phyloP scores from a whole-genome alignment of 2,113 vertebrate species.

The Meles meles region DNA sequence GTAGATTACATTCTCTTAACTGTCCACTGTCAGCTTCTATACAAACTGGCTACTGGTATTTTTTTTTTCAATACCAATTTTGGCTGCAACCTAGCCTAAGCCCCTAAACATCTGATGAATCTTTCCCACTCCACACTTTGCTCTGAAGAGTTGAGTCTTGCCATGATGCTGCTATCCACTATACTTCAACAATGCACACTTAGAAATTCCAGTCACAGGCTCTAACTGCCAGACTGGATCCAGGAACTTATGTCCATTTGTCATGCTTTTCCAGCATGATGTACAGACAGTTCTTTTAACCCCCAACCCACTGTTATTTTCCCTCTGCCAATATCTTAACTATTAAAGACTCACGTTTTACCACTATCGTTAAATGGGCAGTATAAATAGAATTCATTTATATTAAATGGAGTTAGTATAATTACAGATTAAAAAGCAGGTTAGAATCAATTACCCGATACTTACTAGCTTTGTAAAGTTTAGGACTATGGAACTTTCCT shows the following conservation, averaged over 20 bases:
- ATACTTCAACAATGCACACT: neutral
- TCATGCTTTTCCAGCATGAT: neutral
- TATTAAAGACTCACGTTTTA: neutral
- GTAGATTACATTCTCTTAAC: neutral
- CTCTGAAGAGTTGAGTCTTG: neutral
- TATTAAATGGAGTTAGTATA: neutral
- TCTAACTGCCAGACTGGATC: neutral
- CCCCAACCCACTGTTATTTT: neutral
- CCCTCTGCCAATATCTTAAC: neutral
- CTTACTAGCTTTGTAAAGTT: neutral
- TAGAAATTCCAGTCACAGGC: neutral
- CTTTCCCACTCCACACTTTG: accelerated
- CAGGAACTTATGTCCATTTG: neutral
- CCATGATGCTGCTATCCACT: neutral
- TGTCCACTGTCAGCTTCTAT: neutral
- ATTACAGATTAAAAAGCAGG: neutral
- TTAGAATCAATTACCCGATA: neutral
- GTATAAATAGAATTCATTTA: neutral
- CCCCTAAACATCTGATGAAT: neutral
- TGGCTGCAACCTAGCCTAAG: neutral
- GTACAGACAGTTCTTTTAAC: neutral
- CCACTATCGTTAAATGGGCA: neutral
- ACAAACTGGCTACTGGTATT: neutral
- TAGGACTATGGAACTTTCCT: neutral
- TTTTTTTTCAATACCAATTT: neutral